phyloP scores from a whole-genome alignment of 2,113 vertebrate genomes.

The Corydoras maculifer region DNA sequence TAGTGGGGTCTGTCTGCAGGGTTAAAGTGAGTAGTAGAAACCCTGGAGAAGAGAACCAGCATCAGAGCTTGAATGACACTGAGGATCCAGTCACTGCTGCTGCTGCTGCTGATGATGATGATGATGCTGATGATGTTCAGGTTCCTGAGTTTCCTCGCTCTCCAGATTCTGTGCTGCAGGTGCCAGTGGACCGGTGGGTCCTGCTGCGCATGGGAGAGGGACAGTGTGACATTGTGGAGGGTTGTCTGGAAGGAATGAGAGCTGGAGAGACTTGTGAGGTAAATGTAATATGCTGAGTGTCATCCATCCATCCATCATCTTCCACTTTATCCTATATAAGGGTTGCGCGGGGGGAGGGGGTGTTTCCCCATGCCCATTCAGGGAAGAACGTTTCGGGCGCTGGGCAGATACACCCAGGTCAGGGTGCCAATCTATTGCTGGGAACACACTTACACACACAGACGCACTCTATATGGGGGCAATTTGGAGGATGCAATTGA shows the following conservation, averaged over 20 bases:
- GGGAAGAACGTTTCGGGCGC: too few species aligned
- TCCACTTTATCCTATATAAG: too few species aligned
- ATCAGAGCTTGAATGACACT: conserved; percentile 1
- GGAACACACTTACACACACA: too few species aligned
- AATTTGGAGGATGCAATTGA: too few species aligned
- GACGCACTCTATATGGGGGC: too few species aligned
- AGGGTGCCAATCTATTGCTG: too few species aligned
- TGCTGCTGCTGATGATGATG: background rate
- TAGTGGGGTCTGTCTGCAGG: conserved; percentile 68
- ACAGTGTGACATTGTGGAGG: conserved; percentile 72
- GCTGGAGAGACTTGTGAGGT: conserved; percentile 68
- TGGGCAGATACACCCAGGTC: too few species aligned
- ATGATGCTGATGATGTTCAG: background rate
- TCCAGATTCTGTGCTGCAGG: conserved; percentile 58
- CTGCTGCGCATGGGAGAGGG: conserved; percentile 64
- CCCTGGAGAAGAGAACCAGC: conserved; percentile 3
- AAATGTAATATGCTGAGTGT: conserved; percentile 19
- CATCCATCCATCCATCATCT: too few species aligned
- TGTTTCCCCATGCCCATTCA: too few species aligned
- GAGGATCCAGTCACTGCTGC: background rate
- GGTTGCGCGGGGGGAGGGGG: too few species aligned
- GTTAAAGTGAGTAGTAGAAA: conserved; percentile 54
- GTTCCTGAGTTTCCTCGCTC: conserved; percentile 38
- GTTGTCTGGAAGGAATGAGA: conserved; percentile 77
- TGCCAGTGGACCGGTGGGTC: conserved; percentile 63